Conservation (phyloP, 2,888 invertebrate genomes). For the Drosophila ustulata region DNA sequence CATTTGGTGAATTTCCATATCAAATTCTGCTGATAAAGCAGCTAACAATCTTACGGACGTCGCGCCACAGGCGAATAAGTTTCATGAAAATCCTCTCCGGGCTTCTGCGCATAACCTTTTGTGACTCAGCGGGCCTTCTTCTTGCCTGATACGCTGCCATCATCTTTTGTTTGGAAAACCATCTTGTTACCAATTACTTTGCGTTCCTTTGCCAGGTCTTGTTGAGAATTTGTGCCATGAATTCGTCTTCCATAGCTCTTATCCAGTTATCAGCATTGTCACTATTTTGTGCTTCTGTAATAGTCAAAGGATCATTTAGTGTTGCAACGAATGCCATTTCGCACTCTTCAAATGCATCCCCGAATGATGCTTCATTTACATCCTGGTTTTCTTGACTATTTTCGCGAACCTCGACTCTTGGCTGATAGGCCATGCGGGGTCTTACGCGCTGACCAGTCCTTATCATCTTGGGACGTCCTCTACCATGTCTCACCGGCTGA, state of each 20-base stretch:
- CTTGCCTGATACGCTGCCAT: background rate
- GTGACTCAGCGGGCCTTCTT: too few relatives aligned
- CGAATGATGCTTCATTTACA: background rate
- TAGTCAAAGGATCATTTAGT: background rate
- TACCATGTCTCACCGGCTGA: background rate
- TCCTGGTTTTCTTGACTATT: background rate
- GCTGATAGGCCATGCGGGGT: background rate
- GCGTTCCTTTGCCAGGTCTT: background rate
- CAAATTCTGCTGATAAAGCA: too few relatives aligned
- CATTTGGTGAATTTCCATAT: too few relatives aligned
- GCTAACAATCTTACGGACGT: too few relatives aligned
- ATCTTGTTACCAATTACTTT: constrained; percentile 8
- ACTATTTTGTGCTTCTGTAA: background rate
- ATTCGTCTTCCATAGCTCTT: background rate
- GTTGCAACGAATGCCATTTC: background rate
- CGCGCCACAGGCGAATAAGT: too few relatives aligned
- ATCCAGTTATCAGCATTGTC: background rate
- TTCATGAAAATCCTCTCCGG: too few relatives aligned
- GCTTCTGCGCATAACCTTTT: too few relatives aligned
- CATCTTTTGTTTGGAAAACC: constrained; percentile 2
- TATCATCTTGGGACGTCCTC: background rate
- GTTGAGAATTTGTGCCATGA: background rate
- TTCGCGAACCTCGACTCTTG: background rate
- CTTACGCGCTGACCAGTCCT: background rate
- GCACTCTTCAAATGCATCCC: constrained; percentile 1